A percentile compares a stretch with the other conserved stretches of the same genome.
Conservation (phyloP, 2,888 invertebrate species). For the Spodoptera picta region DNA sequence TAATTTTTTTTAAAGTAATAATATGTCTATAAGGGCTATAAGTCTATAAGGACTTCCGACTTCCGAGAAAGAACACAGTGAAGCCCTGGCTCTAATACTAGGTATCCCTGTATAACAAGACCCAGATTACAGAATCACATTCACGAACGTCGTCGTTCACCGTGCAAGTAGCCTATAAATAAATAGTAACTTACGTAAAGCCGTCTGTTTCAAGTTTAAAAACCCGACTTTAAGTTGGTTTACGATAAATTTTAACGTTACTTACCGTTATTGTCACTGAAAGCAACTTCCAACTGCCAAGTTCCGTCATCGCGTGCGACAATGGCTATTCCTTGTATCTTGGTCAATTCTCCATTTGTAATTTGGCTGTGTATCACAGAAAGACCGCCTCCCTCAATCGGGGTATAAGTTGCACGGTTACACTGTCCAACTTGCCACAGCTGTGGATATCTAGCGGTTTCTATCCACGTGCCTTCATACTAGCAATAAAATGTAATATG, state of each 20-base stretch:
- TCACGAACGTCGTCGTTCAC: too few species aligned
- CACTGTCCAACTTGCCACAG: slow-evolving; percentile 89
- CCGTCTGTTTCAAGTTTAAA: too few species aligned
- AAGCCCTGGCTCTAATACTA: too few species aligned
- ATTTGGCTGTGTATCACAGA: slow-evolving; percentile 71
- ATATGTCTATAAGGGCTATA: too few species aligned
- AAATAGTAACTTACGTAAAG: too few species aligned
- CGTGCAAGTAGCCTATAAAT: too few species aligned
- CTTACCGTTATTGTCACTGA: slow-evolving; percentile 85
- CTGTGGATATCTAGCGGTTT: slow-evolving; percentile 90
- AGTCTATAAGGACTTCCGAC: too few species aligned
- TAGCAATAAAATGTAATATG: slow-evolving; percentile 37
- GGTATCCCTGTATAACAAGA: too few species aligned
- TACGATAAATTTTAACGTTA: background rate
- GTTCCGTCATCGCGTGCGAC: slow-evolving; percentile 81
- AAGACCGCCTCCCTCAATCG: slow-evolving; percentile 53
- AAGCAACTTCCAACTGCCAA: slow-evolving; percentile 87
- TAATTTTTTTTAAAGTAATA: too few species aligned
- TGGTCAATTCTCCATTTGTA: slow-evolving; percentile 78
- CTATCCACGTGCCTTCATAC: slow-evolving; percentile 89
- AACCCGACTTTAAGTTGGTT: too few species aligned
- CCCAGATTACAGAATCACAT: too few species aligned
- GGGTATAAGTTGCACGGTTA: slow-evolving; percentile 86
- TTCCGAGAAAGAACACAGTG: too few species aligned
- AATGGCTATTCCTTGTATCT: slow-evolving; percentile 84